A percentile compares a stretch with the other conserved stretches of the same genome.
Conservation (phyloP, 2,797 vertebrate genomes). For the Acanthopagrus latus region DNA sequence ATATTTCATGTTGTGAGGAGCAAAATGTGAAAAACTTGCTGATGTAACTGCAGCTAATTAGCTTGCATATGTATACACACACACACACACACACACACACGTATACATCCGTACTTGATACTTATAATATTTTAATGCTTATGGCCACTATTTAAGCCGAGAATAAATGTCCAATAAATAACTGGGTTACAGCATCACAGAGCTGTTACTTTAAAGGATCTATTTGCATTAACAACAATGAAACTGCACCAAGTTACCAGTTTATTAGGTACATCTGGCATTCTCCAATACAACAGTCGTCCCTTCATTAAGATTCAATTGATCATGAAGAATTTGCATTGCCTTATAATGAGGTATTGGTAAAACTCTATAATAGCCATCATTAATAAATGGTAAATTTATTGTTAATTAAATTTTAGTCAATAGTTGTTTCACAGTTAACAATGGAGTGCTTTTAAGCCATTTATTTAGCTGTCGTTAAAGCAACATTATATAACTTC, state of each 20-base stretch:
- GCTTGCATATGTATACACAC: too few relatives aligned
- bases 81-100: background rate
- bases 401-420: too few relatives aligned
- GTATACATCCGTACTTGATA: background rate
- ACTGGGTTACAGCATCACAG: background rate
- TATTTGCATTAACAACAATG: background rate
- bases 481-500: too few relatives aligned
- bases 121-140: background rate
- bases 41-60: background rate
- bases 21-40: constrained; percentile 2
- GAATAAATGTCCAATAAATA: background rate
- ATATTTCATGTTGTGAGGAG: background rate
- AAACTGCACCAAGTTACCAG: background rate
- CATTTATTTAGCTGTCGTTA: too few relatives aligned
- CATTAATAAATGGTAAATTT: too few relatives aligned
- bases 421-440: too few relatives aligned
- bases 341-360: too few relatives aligned
- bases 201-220: background rate
- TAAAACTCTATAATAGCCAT: too few relatives aligned
- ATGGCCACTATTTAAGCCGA: background rate
- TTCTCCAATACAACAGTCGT: background rate
- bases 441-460: too few relatives aligned
- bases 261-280: background rate
- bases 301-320: background rate
- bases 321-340: background rate